Percentiles rank a stretch among this genome's conserved stretches.
phyloP scores from a whole-genome alignment of 2,113 vertebrate species.

The Coryphaenoides rupestris region DNA sequence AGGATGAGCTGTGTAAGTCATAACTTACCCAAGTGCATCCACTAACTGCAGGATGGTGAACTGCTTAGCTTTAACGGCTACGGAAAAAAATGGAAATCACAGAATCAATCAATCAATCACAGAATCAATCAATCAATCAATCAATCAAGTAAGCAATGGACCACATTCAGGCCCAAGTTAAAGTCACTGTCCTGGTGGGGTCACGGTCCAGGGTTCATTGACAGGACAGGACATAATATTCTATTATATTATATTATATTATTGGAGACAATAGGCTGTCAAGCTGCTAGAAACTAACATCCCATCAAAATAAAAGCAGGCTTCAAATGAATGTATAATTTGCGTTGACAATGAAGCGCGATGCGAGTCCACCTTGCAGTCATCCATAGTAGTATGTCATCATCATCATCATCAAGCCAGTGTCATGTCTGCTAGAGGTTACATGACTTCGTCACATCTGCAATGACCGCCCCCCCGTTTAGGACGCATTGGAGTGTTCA shows the following conservation, averaged over 20 bases:
- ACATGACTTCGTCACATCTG: no score
- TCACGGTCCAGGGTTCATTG: constrained; percentile 41
- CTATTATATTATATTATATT: no score
- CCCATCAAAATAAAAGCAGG: no score
- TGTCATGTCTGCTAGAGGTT: no score
- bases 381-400: no score
- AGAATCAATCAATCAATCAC: no score
- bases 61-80: constrained; percentile 83
- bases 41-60: constrained; percentile 88
- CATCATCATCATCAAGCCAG: no score
- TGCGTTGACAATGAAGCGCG: background rate
- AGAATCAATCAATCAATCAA: no score
- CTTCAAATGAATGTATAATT: no score
- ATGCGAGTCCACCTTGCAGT: background rate
- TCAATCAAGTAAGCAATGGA: no score
- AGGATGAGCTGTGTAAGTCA: background rate
- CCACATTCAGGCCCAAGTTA: background rate
- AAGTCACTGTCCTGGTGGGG: background rate
- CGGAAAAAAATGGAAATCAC: constrained; percentile 21
- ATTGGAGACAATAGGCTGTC: background rate
- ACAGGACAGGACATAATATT: constrained; percentile 20
- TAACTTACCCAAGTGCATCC: constrained; percentile 89
- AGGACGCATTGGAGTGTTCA: no score
- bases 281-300: constrained; percentile 26
- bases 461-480: no score